Evolutionary conservation across 2,797 vertebrate species (phyloP).

Genomic region (Arremon aurantiirostris): DNA sequence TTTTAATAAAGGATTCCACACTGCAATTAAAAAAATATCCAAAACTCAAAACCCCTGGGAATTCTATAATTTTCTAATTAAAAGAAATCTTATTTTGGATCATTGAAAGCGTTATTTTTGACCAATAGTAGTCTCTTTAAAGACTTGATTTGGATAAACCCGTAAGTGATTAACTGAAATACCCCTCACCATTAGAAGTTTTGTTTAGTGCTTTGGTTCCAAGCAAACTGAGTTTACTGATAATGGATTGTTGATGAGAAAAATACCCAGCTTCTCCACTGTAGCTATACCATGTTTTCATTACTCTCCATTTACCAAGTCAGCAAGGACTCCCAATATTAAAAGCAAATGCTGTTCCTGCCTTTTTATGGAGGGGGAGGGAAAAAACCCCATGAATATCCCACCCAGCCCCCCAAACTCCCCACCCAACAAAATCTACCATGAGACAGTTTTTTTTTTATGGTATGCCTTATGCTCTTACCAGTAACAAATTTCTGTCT

Average conservation of each 20-base stretch:
- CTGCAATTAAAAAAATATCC: not conserved
- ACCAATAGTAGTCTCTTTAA: not conserved
- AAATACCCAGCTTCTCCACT: not conserved
- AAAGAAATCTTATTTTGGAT: not conserved
- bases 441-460: not conserved
- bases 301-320: not conserved
- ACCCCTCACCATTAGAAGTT: not conserved
- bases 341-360: not conserved
- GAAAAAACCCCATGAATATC: accelerated
- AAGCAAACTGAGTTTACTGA: not conserved
- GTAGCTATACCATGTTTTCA: not conserved
- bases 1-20: not conserved
- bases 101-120: not conserved
- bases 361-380: not conserved
- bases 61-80: not conserved
- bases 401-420: not conserved
- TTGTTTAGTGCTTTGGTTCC: not conserved
- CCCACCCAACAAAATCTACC: not conserved
- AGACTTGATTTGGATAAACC: not conserved
- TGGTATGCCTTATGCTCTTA: not conserved
- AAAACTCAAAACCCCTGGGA: not conserved
- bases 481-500: not conserved
- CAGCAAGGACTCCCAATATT: not conserved
- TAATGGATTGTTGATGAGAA: not conserved
- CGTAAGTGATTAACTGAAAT: not conserved